These are phyloP conservation scores for Drosophila neocordata DNA, from an alignment of 1,140 invertebrate species.

Conservation along the genomic window DNA sequence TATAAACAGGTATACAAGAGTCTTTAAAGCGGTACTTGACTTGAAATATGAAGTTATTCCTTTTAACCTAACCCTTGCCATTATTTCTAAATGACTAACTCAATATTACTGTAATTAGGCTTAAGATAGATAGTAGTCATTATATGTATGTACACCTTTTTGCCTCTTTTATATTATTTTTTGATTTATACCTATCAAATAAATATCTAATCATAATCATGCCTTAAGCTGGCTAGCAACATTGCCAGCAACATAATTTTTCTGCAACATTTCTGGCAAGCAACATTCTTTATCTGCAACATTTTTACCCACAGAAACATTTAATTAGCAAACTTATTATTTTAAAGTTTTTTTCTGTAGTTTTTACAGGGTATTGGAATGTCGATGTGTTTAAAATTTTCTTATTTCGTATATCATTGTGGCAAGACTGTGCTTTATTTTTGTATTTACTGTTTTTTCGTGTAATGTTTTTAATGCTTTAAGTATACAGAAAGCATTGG, in stretches of 20 bases:
- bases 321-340: neutral
- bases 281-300: neutral
- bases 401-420: conserved; percentile 33
- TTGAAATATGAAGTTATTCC: too few species aligned
- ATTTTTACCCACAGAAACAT: neutral
- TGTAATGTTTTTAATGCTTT: conserved; percentile 65
- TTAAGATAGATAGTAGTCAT: too few species aligned
- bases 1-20: neutral
- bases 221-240: neutral
- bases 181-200: too few species aligned
- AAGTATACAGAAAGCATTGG: conserved; percentile 60
- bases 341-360: neutral
- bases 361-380: neutral
- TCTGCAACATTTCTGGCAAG: too few species aligned
- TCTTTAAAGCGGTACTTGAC: neutral
- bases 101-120: too few species aligned
- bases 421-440: conserved; percentile 18
- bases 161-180: too few species aligned
- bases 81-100: too few species aligned
- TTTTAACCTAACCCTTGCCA: too few species aligned
- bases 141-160: too few species aligned
- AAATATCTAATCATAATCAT: too few species aligned
- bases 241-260: neutral
- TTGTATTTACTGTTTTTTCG: conserved; percentile 29
- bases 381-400: conserved; percentile 40